Evolutionary conservation across 2,113 vertebrate species (phyloP), one percentile per base, ranked within the genome.

Genomic region (Vidua macroura): DNA sequence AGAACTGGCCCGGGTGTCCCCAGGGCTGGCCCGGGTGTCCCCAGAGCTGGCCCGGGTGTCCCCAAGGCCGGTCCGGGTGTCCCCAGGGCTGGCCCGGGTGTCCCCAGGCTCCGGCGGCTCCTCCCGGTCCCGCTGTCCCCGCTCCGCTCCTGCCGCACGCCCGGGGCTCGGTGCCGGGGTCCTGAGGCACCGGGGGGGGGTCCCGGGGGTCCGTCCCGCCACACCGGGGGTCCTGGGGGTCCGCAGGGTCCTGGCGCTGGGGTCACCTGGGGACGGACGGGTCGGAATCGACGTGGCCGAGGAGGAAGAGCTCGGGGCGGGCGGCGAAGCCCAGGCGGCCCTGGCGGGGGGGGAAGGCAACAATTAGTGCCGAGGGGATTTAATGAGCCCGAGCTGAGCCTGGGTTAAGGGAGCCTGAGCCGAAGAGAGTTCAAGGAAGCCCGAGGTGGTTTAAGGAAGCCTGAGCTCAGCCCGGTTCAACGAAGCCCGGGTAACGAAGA

Each of bases 221-320:
- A 4, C 21, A 7, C n/a, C 21, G 55, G 55, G 55, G 52, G 33
- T 21, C 21, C 53, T 0, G 51, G 9, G 51, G 33, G 44, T 76
- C 62, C 73, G 4, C 31, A 22, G 53, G 37, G 0, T 35, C 3
- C 59, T 0, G 31, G 59, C 5, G 56, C 48, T 2, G 68, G 55
- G 8, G 46, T 97, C 97, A 98, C 94, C 97, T 96, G 28, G 94
- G 6, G 9, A 86, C 44, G 13, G 93, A 35, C 1, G 89, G 11
- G 49, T 97, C 97, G 1, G 96, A 33, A 17, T 99, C 98, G 60
- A 99, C 95, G n/a, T 96, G 96, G 63, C 97, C 98, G 76, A 99
- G 97, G 35, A 99, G 96, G 96, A 98, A 99, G 77, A 98, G 97
- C 86, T 99, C 98, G 13, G 98, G 98, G 95, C 85, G 98, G 41